Base-by-base conservation (phyloP, 2,888 invertebrate species). In the Dolomedes plantarius region DNA sequence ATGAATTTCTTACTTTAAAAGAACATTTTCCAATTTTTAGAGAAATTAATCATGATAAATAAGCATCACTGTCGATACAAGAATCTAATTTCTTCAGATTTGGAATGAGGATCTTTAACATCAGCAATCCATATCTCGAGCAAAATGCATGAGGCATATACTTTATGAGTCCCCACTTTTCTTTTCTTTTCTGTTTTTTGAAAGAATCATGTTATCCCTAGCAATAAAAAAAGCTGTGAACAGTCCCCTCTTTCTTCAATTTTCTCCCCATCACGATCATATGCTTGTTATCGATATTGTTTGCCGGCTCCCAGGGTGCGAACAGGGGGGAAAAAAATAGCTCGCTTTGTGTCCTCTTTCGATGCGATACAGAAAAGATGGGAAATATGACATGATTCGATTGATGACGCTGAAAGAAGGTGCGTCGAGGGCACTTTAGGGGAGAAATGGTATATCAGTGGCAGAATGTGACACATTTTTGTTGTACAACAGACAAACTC, bases 341-440 rank as follows among this genome's bases (percentile, higher is more conserved):
- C 23, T 2, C 5, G 3, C 23, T 56, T 56, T 56, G 19, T 19
- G 19, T 56, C n/a, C 56, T 56, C 36, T 36, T n/a, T 23, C 23
- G 19, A 6, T 23, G 19, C 23, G 23, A 19, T 23, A 56, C 23
- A 56, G 23, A 56, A n/a, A 23, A 19, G 56, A 56, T 56, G 56
- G 71, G 71, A 71, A 71, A 71, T 71, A 71, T 71, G 71, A 41
- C 28, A 41, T 71, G 71, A 71, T 71, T 71, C 36, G 62, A 19
- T 62, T 56, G 62, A 50, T 27, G 72, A 46, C 31, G 28, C n/a
- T 71, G 46, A 31, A 41, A 23, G n/a, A 69, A 71, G 32, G 13
- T 27, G 56, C 29, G 41, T 16, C 16, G 64, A 6, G 69, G 27
- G 29, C n/a, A n/a, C 46, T 32, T 36, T n/a, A 64, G 16, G 19